These are phyloP conservation scores for Campopleginae sp. DNA, from an alignment of 2,888 invertebrate genomes.

Conservation along the genomic window DNA sequence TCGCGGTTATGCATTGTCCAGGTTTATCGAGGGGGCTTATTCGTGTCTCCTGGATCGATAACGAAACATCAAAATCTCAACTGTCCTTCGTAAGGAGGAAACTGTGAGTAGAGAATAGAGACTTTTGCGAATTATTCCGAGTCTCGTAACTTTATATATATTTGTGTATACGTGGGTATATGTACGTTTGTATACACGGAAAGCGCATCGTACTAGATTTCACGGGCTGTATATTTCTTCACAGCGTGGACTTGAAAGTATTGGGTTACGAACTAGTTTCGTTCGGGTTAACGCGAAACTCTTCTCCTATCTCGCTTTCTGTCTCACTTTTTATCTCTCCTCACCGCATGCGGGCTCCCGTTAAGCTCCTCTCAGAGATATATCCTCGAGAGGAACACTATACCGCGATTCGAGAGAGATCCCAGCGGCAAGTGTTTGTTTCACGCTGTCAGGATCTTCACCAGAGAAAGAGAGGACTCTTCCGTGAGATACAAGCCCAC, in stretches of 20 bases:
- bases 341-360: slow-evolving; percentile 58
- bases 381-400: slow-evolving; percentile 54
- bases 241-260: slow-evolving; percentile 55
- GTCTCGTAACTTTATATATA: slow-evolving; percentile 31
- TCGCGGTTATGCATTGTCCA: slow-evolving; percentile 13
- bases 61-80: slow-evolving; percentile 49
- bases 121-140: slow-evolving; percentile 53
- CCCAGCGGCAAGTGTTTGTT: slow-evolving; percentile 48
- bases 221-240: slow-evolving; percentile 62
- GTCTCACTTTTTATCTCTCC: slow-evolving; percentile 23
- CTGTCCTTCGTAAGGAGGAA: slow-evolving; percentile 27
- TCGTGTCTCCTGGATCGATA: slow-evolving; percentile 19
- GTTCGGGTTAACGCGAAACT: slow-evolving; percentile 64
- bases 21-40: not conserved
- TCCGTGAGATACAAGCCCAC: slow-evolving; percentile 56
- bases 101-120: not conserved
- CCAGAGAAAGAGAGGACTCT: slow-evolving; percentile 34
- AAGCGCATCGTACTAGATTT: slow-evolving; percentile 66
- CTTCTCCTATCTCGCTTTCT: slow-evolving; percentile 42
- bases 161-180: not conserved
- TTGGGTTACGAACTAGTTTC: slow-evolving; percentile 69
- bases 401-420: slow-evolving; percentile 52
- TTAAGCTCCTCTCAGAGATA: slow-evolving; percentile 49
- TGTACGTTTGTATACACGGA: slow-evolving; percentile 36
- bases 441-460: slow-evolving; percentile 45